Evolutionary conservation across 2,797 vertebrate species (phyloP), one percentile per base, ranked within the genome.

Genomic region (Pristis pectinata): DNA sequence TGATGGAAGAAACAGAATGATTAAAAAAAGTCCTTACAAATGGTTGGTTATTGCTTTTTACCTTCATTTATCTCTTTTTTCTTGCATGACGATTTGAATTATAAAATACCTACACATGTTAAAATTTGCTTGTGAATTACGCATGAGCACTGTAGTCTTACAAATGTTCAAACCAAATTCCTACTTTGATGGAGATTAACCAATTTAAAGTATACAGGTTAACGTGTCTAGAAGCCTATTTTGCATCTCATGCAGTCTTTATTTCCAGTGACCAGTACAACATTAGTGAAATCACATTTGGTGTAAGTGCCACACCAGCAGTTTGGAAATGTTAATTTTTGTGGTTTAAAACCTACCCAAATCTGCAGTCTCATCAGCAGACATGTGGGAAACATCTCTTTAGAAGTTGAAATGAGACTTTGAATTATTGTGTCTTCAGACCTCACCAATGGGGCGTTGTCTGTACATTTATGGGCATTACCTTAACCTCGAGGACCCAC

Each of bases 401-500:
- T 94, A 74, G 72, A 94, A 53, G 27, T 74, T 53, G 70, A 70
- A 76, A n/a, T 19, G 70, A 76, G 92, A n/a, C 61, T 41, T 8
- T 56, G 37, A 76, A 49, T 94, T 76, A 94, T 94, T 93, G 92
- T 93, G 92, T 93, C 92, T 93, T 93, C 70, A 76, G 72, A n/a
- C 44, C 44, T 94, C 41, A 74, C 44, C 44, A 76, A 74, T 74
- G 70, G 44, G 92, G 44, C 70, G 44, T 94, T 94, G 92, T 53
- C 70, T 76, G 4, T 76, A 76, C 92, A n/a, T 94, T 94, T 94
- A 94, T 94, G 92, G 92, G 44, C 92, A 94, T 56, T 76, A 56
- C 92, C 64, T 93, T 93, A 94, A 94, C 92, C 92, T 49, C 49
- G 67, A 76, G 37, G 92, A 94, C 92, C 92, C 92, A 94, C 92